A percentile compares a stretch with the other conserved stretches of the same genome.
Conservation (phyloP, 64 coral and sea anemone species). For the Stylophora pistillata region DNA sequence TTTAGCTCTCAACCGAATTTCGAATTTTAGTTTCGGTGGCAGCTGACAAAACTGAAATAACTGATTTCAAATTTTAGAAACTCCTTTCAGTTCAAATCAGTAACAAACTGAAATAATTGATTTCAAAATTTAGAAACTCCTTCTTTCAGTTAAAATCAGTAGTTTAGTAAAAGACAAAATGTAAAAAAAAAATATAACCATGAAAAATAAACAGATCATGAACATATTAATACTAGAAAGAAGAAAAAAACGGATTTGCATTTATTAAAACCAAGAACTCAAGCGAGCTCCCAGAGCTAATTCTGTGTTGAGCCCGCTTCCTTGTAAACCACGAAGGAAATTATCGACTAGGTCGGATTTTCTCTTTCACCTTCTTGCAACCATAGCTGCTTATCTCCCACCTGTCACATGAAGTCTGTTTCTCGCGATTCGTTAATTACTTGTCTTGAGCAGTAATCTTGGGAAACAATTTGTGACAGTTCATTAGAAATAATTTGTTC, state of each 20-base stretch:
- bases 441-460: slow-evolving; percentile 1
- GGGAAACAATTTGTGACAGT: background rate
- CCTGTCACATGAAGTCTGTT: slow-evolving; percentile 14
- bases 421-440: slow-evolving; percentile 15
- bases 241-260: background rate
- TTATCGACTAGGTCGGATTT: slow-evolving; percentile 5
- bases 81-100: background rate
- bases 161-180: background rate
- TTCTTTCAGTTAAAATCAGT: background rate
- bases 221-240: background rate
- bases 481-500: background rate
- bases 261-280: background rate
- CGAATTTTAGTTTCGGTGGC: background rate
- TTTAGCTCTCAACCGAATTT: background rate
- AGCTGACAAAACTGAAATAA: background rate
- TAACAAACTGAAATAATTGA: background rate
- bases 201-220: background rate
- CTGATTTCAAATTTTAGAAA: background rate
- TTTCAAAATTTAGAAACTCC: background rate
- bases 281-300: background rate
- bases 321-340: background rate
- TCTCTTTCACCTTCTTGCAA: background rate
- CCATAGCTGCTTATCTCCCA: background rate
- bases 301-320: background rate
- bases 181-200: background rate